These are phyloP conservation scores for Saccostrea glomerata DNA, from an alignment of 1,140 invertebrate genomes.

Conservation along the genomic window DNA sequence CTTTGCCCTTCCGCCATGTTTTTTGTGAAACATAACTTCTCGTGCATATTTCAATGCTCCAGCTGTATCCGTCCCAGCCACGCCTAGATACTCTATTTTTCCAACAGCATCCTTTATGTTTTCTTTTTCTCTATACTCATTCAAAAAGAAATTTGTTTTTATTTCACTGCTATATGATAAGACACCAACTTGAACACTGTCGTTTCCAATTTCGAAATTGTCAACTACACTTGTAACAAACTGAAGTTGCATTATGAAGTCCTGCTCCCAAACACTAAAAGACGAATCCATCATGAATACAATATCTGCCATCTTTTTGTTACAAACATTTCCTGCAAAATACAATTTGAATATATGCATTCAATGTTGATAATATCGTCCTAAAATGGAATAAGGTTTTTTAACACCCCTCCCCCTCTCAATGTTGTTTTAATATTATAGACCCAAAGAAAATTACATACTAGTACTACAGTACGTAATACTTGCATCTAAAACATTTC, in stretches of 20 bases:
- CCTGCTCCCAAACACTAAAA: slow-evolving; percentile 48
- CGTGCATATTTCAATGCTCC: slow-evolving; percentile 62
- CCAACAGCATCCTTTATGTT: slow-evolving; percentile 28
- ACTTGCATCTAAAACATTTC: too few species aligned
- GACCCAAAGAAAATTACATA: too few species aligned
- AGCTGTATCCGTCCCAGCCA: slow-evolving; percentile 60
- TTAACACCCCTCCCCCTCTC: too few species aligned
- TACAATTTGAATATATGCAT: neutral
- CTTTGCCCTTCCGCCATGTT: slow-evolving; percentile 59
- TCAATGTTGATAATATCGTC: too few species aligned
- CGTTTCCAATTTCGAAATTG: slow-evolving; percentile 45
- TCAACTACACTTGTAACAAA: slow-evolving; percentile 57
- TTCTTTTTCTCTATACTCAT: slow-evolving; percentile 26
- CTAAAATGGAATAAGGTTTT: too few species aligned
- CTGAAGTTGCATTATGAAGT: slow-evolving; percentile 54
- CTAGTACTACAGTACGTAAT: too few species aligned
- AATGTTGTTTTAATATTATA: too few species aligned
- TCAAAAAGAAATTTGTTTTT: slow-evolving; percentile 52
- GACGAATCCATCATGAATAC: slow-evolving; percentile 58
- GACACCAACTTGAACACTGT: slow-evolving; percentile 55
- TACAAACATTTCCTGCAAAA: slow-evolving; percentile 16
- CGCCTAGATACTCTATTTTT: slow-evolving; percentile 29
- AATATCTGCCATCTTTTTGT: slow-evolving; percentile 47
- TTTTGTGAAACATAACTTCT: slow-evolving; percentile 61
- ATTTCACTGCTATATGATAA: slow-evolving; percentile 56